Evolutionary conservation across 2,113 vertebrate genomes (phyloP), one percentile per base, ranked within the genome.

Genomic region (Phaethon lepturus): DNA sequence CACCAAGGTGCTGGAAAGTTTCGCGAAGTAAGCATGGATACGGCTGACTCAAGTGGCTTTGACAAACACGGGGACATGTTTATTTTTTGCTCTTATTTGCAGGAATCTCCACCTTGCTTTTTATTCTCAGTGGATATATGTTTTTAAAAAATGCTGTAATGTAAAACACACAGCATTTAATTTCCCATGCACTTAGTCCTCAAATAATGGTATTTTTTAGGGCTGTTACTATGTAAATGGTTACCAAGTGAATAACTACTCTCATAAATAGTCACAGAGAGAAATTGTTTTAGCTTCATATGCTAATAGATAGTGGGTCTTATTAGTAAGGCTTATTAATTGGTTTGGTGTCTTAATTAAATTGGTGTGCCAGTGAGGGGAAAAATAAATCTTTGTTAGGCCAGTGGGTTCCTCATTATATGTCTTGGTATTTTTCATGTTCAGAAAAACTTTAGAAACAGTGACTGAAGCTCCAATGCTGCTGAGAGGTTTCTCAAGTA

Each of bases 321-420:
- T 96, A 89, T 94, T 96, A 95, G 87, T n/a, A 75, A 45, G 77
- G 25, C 42, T 95, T 93, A 95, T 93, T 95, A 97, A 96, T 95
- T 96, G 80, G 83, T 87, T 93, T 91, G 83, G 76, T 87, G 50
- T 87, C 88, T 86, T 93, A 96, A 93, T 97, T 95, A 92, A 95
- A 95, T 87, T 81, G 84, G 69, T 85, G 77, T 82, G 73, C 76
- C 50, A 75, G 47, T 29, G 62, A 91, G 80, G 38, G 53, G 77
- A 82, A 93, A 93, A 93, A 94, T 68, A 95, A 97, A 95, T 85
- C 73, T 29, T 89, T 67, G 45, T 85, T 94, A 95, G 87, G 62
- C 52, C 72, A 53, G 33, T 72, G 62, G 68, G 38, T 64, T 89
- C 53, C 53, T 62, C 69, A n/a, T 49, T 82, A 15, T 10, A 58